Evolutionary conservation across 2,113 vertebrate species (phyloP).

Genomic region (Gallinago paraguaiae): DNA sequence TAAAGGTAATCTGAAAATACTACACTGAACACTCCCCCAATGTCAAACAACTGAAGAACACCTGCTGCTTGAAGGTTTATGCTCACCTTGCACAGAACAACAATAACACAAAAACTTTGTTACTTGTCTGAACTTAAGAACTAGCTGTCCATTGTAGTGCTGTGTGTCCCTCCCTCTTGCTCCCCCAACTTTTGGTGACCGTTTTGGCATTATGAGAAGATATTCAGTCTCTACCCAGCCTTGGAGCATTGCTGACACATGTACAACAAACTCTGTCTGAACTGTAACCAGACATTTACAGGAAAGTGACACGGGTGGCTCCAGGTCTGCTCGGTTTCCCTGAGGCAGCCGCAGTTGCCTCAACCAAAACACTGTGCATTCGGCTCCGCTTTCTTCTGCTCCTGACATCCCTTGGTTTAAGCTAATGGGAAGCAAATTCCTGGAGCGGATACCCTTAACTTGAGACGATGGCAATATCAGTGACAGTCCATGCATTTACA

Average conservation of each 20-base stretch:
- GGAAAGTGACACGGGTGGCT: background rate
- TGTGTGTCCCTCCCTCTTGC: background rate
- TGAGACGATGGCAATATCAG: background rate
- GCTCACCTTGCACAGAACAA: background rate
- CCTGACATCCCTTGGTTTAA: background rate
- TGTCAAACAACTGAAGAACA: background rate
- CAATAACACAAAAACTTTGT: background rate
- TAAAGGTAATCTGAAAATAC: background rate
- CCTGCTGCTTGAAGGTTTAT: background rate
- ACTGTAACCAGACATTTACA: background rate
- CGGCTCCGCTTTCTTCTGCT: background rate
- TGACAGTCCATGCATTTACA: background rate
- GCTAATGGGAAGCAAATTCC: background rate
- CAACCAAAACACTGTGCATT: background rate
- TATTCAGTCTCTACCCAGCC: background rate
- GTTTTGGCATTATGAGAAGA: background rate
- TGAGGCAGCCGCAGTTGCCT: background rate
- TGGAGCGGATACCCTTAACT: background rate
- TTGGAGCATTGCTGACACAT: background rate
- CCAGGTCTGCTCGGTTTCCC: background rate
- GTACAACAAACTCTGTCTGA: background rate
- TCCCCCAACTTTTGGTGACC: fast-evolving
- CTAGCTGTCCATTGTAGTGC: fast-evolving
- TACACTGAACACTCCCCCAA: background rate
- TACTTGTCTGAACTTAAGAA: background rate